Evolutionary conservation across 2,888 invertebrate species (phyloP).

Genomic region (Priocnemis perturbator): DNA sequence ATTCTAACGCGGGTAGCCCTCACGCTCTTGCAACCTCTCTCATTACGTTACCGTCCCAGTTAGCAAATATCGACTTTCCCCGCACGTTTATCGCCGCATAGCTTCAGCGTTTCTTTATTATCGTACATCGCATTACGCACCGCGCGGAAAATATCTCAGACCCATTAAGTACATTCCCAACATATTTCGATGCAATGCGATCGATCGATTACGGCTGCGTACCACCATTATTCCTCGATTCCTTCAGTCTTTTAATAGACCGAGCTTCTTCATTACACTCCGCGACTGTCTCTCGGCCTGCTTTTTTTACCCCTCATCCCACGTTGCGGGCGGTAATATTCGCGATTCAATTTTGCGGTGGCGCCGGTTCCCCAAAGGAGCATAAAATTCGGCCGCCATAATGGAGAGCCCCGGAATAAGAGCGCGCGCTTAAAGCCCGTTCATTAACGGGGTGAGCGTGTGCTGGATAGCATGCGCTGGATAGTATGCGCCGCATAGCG

Average conservation of each 20-base stretch:
- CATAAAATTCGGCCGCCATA: constrained; percentile 23
- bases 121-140: no score
- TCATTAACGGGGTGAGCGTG: constrained; percentile 5
- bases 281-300: neutral
- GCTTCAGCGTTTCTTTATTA: no score
- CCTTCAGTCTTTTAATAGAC: neutral
- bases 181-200: no score
- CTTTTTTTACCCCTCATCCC: neutral
- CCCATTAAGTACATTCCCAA: no score
- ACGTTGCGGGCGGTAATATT: neutral
- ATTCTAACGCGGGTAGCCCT: neutral
- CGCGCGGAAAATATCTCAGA: no score
- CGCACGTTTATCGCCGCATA: no score
- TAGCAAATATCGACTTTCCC: no score
- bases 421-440: constrained; percentile 11
- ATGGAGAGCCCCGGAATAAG: constrained; percentile 13
- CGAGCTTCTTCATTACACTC: neutral
- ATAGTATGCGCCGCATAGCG: no score
- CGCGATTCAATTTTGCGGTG: neutral
- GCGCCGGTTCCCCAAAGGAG: constrained; percentile 17
- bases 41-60: no score
- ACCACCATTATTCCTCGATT: neutral
- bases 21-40: no score
- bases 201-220: no score
- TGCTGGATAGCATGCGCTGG: no score